Evolutionary conservation across 2,888 invertebrate species (phyloP).

Genomic region (Empis livida): DNA sequence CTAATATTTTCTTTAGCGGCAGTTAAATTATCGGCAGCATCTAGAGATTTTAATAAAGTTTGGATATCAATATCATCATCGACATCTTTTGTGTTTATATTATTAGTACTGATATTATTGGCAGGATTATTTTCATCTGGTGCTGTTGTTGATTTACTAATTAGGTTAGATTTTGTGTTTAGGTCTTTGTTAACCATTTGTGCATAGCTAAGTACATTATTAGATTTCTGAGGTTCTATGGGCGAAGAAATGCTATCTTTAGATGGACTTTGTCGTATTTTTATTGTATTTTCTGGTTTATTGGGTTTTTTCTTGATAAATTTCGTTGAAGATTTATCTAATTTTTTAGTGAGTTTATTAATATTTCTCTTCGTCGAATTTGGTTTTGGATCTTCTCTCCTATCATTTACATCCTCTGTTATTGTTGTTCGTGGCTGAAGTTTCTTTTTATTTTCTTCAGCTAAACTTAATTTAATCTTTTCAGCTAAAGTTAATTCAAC

Average conservation of each 20-base stretch:
- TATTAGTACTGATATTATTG: not conserved
- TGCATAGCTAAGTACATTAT: constrained; percentile 10
- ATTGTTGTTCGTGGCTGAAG: too few species aligned
- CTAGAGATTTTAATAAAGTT: not conserved
- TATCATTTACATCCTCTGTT: too few species aligned
- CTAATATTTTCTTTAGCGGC: not conserved
- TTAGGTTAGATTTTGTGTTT: not conserved
- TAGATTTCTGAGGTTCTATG: too few species aligned
- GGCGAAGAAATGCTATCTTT: too few species aligned
- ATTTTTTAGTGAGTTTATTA: too few species aligned
- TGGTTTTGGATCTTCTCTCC: too few species aligned
- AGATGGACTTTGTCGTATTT: too few species aligned
- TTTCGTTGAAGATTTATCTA: too few species aligned
- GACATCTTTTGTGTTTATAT: not conserved
- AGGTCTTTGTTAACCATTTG: constrained; percentile 9
- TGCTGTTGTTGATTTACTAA: not conserved
- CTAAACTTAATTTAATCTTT: constrained; percentile 7
- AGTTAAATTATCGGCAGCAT: not conserved
- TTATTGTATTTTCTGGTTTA: too few species aligned
- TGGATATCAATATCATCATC: not conserved
- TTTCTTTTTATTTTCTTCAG: not conserved
- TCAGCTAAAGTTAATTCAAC: constrained; percentile 8
- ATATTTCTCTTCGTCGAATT: too few species aligned
- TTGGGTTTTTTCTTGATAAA: too few species aligned
- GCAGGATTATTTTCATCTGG: not conserved